phyloP scores from a whole-genome alignment of 1,140 invertebrate genomes.

The Fopius arisanus region DNA sequence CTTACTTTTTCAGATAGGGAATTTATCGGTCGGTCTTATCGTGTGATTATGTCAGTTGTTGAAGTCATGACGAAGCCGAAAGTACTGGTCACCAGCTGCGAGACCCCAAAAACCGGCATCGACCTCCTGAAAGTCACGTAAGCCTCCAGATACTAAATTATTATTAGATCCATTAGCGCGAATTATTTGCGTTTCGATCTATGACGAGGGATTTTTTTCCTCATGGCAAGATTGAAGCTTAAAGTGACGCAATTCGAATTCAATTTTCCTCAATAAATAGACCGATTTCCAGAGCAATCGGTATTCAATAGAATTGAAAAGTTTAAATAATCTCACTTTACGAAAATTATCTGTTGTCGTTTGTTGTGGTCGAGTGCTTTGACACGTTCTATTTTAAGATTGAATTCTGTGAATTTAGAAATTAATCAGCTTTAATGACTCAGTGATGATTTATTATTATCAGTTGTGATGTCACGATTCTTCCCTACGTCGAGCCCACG shows the following conservation, averaged over 20 bases:
- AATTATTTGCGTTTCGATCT: neutral
- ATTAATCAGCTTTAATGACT: slow-evolving; percentile 1
- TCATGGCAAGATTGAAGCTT: too few species aligned
- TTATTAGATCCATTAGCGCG: neutral
- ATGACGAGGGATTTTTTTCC: neutral
- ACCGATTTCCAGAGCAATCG: too few species aligned
- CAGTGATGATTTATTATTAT: slow-evolving; percentile 13
- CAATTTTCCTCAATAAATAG: too few species aligned
- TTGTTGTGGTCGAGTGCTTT: too few species aligned
- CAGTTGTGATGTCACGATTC: slow-evolving; percentile 53
- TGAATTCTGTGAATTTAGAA: neutral
- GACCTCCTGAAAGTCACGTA: slow-evolving; percentile 53
- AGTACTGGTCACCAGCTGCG: slow-evolving; percentile 61
- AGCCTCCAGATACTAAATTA: slow-evolving; percentile 22
- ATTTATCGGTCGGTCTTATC: neutral
- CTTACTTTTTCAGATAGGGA: too few species aligned
- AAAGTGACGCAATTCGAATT: too few species aligned
- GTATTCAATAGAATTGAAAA: too few species aligned
- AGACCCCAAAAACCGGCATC: slow-evolving; percentile 54
- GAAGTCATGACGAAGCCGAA: slow-evolving; percentile 45
- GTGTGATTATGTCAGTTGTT: neutral
- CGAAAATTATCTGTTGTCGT: too few species aligned
- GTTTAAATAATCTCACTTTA: too few species aligned
- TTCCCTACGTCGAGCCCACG: slow-evolving; percentile 30
- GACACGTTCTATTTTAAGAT: too few species aligned